Conservation (phyloP, 2,797 vertebrate genomes). For the Helostoma temminkii region DNA sequence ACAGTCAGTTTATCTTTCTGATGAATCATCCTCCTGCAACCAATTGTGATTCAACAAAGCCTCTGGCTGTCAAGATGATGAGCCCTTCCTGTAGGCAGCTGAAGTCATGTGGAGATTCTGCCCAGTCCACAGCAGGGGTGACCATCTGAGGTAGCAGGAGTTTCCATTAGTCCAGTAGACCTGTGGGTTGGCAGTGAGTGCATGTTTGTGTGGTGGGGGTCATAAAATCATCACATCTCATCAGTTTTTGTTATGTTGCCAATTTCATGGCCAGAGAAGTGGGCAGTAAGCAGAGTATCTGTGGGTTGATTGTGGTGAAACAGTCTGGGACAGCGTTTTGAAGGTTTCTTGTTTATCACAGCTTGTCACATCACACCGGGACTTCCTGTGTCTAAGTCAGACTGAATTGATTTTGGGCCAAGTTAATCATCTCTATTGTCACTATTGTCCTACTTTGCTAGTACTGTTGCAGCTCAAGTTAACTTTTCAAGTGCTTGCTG, state of each 20-base stretch:
- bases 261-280: constrained; percentile 32
- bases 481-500: not conserved
- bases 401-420: constrained; percentile 5
- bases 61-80: constrained; percentile 54
- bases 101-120: constrained; percentile 38
- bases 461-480: not conserved
- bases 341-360: constrained; percentile 29
- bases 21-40: constrained; percentile 44
- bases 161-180: constrained; percentile 45
- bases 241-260: constrained; percentile 40
- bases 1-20: constrained; percentile 40
- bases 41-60: constrained; percentile 56
- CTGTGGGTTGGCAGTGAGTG: constrained; percentile 49
- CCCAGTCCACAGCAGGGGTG: constrained; percentile 47
- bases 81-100: constrained; percentile 49
- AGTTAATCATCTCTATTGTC: constrained; percentile 19
- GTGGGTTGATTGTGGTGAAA: constrained; percentile 45
- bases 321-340: constrained; percentile 41
- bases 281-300: constrained; percentile 28
- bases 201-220: constrained; percentile 41
- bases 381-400: constrained; percentile 32
- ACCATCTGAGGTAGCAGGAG: constrained; percentile 55
- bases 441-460: not conserved
- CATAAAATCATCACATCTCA: constrained; percentile 47
- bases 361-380: constrained; percentile 21